Conservation (phyloP, 2,888 invertebrate genomes). For the Pterostichus niger region DNA sequence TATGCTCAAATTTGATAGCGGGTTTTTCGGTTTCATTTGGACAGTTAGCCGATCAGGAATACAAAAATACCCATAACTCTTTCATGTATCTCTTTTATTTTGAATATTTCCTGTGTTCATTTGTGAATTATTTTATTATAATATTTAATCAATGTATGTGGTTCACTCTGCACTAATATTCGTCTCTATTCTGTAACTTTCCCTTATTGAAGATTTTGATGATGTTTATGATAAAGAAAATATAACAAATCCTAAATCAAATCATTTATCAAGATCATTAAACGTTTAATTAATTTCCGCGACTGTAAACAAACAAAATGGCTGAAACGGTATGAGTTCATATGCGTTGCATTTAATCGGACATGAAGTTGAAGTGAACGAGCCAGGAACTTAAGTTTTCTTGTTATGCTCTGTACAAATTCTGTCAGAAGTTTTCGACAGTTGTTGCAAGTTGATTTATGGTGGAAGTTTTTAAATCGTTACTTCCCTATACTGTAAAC, state of each 20-base stretch:
- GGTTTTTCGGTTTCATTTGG: background rate
- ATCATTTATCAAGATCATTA: too few species aligned
- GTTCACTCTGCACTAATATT: too few species aligned
- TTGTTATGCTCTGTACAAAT: slow-evolving; percentile 55
- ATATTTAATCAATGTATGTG: too few species aligned
- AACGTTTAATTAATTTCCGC: too few species aligned
- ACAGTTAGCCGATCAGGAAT: background rate
- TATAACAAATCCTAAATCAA: too few species aligned
- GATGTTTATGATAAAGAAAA: too few species aligned
- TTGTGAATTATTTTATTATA: too few species aligned
- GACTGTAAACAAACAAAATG: too few species aligned
- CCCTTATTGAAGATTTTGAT: too few species aligned
- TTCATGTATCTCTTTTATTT: too few species aligned
- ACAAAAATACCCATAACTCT: too few species aligned
- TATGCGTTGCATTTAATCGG: slow-evolving; percentile 17
- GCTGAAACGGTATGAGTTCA: background rate
- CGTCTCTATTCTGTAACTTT: too few species aligned
- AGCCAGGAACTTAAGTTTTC: slow-evolving; percentile 39
- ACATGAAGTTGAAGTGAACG: slow-evolving; percentile 24
- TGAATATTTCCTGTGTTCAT: background rate
- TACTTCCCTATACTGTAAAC: slow-evolving; percentile 46
- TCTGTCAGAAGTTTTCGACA: slow-evolving; percentile 60
- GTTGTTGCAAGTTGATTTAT: slow-evolving; percentile 58
- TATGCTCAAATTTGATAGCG: slow-evolving; percentile 1
- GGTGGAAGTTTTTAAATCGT: slow-evolving; percentile 53